A percentile compares a stretch with the other conserved stretches of the same genome.
These are phyloP conservation scores for Tipula confusa DNA, from an alignment of 2,888 invertebrate genomes.

Conservation along the genomic window DNA sequence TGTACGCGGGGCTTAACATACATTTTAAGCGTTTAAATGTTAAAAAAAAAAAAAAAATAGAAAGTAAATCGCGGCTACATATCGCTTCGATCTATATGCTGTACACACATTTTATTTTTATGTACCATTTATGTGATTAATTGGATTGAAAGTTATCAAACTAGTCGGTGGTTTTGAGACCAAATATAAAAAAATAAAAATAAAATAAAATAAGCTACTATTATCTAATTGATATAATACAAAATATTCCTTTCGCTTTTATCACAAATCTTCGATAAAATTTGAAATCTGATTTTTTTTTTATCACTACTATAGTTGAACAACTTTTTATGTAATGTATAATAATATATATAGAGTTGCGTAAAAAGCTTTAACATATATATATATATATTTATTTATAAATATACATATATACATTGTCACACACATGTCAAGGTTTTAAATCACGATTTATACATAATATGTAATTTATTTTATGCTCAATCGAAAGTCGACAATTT, in stretches of 20 bases:
- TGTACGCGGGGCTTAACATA: not conserved
- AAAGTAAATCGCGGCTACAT: not conserved
- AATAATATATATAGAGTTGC: not conserved
- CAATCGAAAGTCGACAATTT: not conserved
- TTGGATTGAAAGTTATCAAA: not conserved
- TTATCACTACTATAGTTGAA: not conserved
- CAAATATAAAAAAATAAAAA: not conserved
- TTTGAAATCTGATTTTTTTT: not conserved
- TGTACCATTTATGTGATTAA: not conserved
- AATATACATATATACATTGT: not conserved
- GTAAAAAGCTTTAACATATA: slow-evolving; percentile 5
- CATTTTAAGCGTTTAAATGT: not conserved
- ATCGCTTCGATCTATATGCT: not conserved
- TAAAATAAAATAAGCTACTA: too few relatives aligned
- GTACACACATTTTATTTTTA: not conserved
- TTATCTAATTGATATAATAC: not conserved
- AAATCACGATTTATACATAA: not conserved
- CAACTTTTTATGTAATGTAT: not conserved
- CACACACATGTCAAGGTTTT: slow-evolving; percentile 6
- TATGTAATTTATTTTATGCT: not conserved
- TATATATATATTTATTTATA: not conserved
- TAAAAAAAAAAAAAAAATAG: not conserved
- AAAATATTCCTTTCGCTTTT: not conserved
- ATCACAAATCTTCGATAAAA: not conserved
- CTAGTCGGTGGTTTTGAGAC: not conserved